Base-by-base conservation (phyloP, 2,888 invertebrate genomes). In the Phortica magna region DNA sequence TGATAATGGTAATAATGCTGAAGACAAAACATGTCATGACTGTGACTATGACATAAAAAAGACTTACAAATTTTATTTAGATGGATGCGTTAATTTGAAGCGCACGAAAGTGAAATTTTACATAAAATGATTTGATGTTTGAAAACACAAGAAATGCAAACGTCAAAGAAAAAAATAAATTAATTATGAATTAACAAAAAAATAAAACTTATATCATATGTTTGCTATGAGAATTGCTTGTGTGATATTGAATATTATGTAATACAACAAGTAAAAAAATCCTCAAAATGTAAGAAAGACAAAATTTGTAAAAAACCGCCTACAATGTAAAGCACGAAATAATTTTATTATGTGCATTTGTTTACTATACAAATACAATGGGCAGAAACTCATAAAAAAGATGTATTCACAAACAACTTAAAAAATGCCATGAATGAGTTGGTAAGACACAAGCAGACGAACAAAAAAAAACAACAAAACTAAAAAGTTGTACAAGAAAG, bases 71-170 rank as follows among this genome's bases (percentile, higher is more conserved):
- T 65, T 65, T 65, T 12, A 22, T 14, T 3, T 65, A 31, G 7
- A n/a, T 65, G 39, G 43, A 68, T 55, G 19, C 31, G 70, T 17
- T 55, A 71, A 55, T 71, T 55, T n/a, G 5, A n/a, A 9, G 7
- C 14, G 31, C 70, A 71, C 55, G 70, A 71, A 71, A 71, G 70
- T 71, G 70, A 71, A 71, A 71, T 71, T 31, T 12, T 17, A 48
- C n/a, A 42, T 19, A 48, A 43, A 68, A 55, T n/a, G 17, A 55
- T 19, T 43, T 68, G 19, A 22, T 48, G 68, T 19, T 10, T 7
- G 55, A 14, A 55, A n/a, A 55, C 17, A 61, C 14, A n/a, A 64
- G 39, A 39, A 64, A 19, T 64, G 39, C 31, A 39, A 42, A 67
- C 42, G 22, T 61, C 22, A 22, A 4, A 17, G 7, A 6, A 6